Conservation (phyloP, 2,888 invertebrate species). For the Chironomus riparius region DNA sequence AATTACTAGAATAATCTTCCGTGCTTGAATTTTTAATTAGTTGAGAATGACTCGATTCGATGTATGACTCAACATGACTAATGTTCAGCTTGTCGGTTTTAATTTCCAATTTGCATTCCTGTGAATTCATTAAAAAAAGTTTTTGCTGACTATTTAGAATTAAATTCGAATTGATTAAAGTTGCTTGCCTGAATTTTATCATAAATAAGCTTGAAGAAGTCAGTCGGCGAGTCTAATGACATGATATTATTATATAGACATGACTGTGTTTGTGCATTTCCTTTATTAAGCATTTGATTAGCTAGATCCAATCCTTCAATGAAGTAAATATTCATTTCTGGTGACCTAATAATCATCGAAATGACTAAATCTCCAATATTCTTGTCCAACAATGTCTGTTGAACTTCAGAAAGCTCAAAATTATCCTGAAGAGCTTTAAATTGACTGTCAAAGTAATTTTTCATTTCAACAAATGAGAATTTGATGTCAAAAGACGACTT, state of each 20-base stretch:
- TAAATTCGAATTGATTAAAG: too few relatives aligned
- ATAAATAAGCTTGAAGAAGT: slow-evolving; percentile 66
- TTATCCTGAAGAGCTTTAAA: background rate
- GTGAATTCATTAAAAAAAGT: too few relatives aligned
- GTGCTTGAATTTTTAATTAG: slow-evolving; percentile 71
- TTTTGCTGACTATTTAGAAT: too few relatives aligned
- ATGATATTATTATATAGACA: slow-evolving; percentile 58
- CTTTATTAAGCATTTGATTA: background rate
- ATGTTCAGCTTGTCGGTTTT: slow-evolving; percentile 50
- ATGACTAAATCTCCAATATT: background rate
- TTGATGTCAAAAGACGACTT: too few relatives aligned
- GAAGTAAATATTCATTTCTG: background rate
- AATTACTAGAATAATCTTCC: slow-evolving; percentile 51
- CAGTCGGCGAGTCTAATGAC: slow-evolving; percentile 79
- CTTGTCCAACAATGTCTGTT: background rate
- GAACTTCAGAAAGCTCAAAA: background rate
- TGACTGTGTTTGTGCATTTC: background rate
- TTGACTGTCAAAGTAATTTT: background rate
- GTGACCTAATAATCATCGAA: background rate
- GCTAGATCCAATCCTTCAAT: background rate
- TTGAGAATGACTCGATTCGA: slow-evolving; percentile 38
- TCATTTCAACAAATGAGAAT: background rate
- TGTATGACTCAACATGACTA: background rate
- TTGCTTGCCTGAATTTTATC: background rate
- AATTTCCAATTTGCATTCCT: slow-evolving; percentile 85